Evolutionary conservation across 1,140 invertebrate species (phyloP), one percentile per base, ranked within the genome.

Genomic region (Uloborus diversus): DNA sequence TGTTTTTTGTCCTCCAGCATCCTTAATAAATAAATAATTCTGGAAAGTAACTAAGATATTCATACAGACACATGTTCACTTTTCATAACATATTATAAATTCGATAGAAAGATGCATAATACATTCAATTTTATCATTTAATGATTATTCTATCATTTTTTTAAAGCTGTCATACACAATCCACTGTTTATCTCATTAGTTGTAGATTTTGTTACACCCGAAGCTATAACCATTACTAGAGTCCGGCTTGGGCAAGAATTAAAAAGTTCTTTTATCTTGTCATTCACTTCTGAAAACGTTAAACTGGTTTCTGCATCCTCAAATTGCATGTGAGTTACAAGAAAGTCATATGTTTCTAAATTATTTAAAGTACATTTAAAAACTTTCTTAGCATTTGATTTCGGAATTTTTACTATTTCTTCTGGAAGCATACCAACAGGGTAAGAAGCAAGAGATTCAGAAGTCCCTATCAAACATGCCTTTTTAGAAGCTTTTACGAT

Each of bases 271-370:
- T 14, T 28, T 14, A 79, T n/a, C 32, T 69, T 27, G 23, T 33
- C 27, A 33, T 79, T 56, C 1, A 79, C n/a, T 17, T 70, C 33
- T 42, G n/a, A n/a, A n/a, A n/a, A n/a, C 25, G 11, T 25, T 27
- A 37, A 53, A 4, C 17, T 4, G 4, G 69, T 17, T 4, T 9
- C 17, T 17, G 4, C 20, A 11, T 9, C 2, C 3, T 59, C 25
- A 51, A 83, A 56, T 33, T 82, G 76, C 7, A 84, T 7, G 53
- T 84, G 83, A 42, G 64, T 75, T 30, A 84, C 37, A 11, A 69
- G 59, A 42, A 84, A 70, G 49, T 84, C 75, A 65, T 83, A 68
- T n/a, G 51, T 42, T 14, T 79, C 42, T 28, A 80, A 61, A 37
- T 79, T 17, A 20, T 81, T 53, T 61, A 79, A 14, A 17, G 83